Evolutionary conservation across 2,888 invertebrate species (phyloP), one percentile per base, ranked within the genome.

Genomic region (Antheraea yamamai): DNA sequence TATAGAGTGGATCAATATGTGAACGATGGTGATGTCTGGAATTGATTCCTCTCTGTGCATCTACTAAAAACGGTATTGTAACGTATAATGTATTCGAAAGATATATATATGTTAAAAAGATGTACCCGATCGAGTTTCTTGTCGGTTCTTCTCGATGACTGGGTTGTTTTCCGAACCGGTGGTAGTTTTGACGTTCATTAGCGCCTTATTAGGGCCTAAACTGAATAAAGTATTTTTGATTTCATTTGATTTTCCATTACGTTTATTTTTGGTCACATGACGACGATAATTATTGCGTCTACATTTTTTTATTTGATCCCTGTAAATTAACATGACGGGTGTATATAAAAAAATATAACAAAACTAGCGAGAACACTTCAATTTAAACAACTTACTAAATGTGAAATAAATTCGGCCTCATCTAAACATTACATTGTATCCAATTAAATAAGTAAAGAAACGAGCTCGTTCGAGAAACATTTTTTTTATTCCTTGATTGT

Each of bases 401-500:
- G 39, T 18, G 58, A 51, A 23, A 71, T 58, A 10, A 61, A 72
- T 75, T 75, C 61, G 58, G 72, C 23, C 26, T 39, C 30, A 61
- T 47, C 74, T 47, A 47, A 75, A 71, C 47, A 72, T 72, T 71
- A 71, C 71, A 70, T 61, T 61, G 71, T 72, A 39, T 70, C 70
- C 70, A 39, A 70, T 70, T 70, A 70, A 39, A 70, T 76, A 77
- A 80, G 74, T 78, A 77, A 79, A 79, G 78, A 79, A 80, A 79
- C 73, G 68, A 52, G 51, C 79, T 77, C 78, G 79, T 82, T 80
- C 80, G 75, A 72, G 76, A 73, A 75, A 78, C 79, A 78, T 47
- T 79, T 86, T 83, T 83, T 81, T 83, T 81, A 81, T 83, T 82
- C 80, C 80, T 82, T 83, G 79, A 85, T 85, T 85, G 83, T 85